phyloP scores from a whole-genome alignment of 2,113 vertebrate genomes.

The Ginglymostoma cirratum region DNA sequence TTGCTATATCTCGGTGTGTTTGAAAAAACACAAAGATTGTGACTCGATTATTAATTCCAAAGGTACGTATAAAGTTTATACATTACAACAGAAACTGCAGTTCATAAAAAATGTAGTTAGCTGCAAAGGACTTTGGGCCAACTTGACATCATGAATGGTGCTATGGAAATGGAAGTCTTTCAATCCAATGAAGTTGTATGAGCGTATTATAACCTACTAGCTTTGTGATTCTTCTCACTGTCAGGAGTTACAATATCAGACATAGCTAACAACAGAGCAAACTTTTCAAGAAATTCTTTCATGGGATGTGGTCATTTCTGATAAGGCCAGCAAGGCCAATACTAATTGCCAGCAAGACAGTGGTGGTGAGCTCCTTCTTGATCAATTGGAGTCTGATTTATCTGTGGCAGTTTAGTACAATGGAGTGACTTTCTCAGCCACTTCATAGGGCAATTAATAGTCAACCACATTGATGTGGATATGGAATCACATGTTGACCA shows the following conservation, averaged over 20 bases:
- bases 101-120: background rate
- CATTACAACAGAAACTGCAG: too few species aligned
- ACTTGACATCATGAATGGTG: background rate
- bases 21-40: background rate
- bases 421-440: too few species aligned
- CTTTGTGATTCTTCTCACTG: background rate
- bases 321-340: background rate
- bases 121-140: background rate
- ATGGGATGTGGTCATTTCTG: background rate
- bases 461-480: background rate
- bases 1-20: background rate
- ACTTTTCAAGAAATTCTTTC: background rate
- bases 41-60: background rate
- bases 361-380: background rate
- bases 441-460: background rate
- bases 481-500: background rate
- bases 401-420: too few species aligned
- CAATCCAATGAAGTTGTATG: background rate
- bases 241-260: background rate
- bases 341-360: background rate
- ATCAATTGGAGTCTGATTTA: background rate
- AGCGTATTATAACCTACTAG: background rate
- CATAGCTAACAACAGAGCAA: background rate
- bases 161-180: background rate
- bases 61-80: background rate